Evolutionary conservation across 2,113 vertebrate species (phyloP).

Genomic region (Tringa solitaria): DNA sequence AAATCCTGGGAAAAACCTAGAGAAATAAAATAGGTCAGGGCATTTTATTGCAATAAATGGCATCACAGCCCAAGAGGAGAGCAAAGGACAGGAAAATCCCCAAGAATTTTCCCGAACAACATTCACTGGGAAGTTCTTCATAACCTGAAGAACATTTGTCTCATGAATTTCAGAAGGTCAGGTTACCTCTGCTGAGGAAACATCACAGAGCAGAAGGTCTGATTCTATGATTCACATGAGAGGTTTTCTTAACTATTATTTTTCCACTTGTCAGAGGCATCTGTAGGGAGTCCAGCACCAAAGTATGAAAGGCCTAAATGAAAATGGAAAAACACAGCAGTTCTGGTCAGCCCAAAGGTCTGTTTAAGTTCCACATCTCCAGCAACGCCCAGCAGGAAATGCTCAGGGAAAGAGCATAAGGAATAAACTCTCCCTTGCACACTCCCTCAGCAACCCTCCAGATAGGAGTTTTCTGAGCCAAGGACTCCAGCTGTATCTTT

Average conservation of each 20-base stretch:
- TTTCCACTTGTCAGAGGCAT: not conserved
- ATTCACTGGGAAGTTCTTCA: not conserved
- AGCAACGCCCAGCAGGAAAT: not conserved
- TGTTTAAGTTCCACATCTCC: not conserved
- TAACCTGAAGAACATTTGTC: not conserved
- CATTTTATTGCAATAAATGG: not conserved
- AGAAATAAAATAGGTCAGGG: slow-evolving; percentile 22
- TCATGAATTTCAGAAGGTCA: not conserved
- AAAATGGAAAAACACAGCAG: not conserved
- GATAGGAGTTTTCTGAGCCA: not conserved
- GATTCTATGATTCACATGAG: not conserved
- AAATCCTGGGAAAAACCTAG: not conserved
- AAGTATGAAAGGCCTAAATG: not conserved
- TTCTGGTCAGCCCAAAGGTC: not conserved
- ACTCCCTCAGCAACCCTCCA: not conserved
- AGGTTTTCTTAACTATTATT: not conserved
- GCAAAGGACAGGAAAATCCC: slow-evolving; percentile 31
- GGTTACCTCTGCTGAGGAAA: not conserved
- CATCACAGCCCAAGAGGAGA: not conserved
- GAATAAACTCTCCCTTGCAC: not conserved
- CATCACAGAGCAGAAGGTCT: not conserved
- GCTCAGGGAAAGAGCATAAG: not conserved
- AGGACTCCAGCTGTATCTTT: not conserved
- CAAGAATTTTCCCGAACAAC: not conserved
- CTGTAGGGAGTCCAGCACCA: not conserved